Evolutionary conservation across 2,888 invertebrate genomes (phyloP), one percentile per base, ranked within the genome.

Genomic region (Suillia variegata): DNA sequence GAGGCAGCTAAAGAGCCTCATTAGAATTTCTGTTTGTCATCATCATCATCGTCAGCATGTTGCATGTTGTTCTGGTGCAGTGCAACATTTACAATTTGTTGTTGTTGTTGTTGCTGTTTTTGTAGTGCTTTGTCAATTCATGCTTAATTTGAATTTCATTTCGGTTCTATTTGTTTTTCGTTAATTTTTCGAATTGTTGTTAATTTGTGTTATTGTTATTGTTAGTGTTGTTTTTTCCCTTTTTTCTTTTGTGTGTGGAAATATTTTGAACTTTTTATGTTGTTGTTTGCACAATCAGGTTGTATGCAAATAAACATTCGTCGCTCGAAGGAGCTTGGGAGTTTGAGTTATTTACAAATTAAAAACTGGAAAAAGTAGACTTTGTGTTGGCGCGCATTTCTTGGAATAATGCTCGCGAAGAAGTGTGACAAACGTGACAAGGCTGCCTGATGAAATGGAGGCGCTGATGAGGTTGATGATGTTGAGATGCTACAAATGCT

Each of bases 91-190:
- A 31, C 31, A 38, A 38, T n/a, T 38, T 31, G 31, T 8, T 8
- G 31, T 12, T 31, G 31, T 31, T 8, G 12, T 31, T 31, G 31
- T 31, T 31, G 31, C 31, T 31, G 31, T 31, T 31, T 6, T 31
- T 31, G 31, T 31, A 8, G 31, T 31, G 6, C 31, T 59, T 56
- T 38, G 59, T 62, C 56, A 58, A 56, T 61, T 59, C 61, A 62
- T 63, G 59, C 53, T 62, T 61, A 62, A 65, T 65, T 62, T 58
- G 59, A 57, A 63, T 49, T 62, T 56, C 59, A 45, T 45, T 54
- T 42, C 34, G 53, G 49, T 56, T 51, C 53, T 42, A 54, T 60
- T 62, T 54, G 54, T 38, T 65, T 55, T 51, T 31, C 51, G 50
- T 62, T 56, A 42, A n/a, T 21, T 53, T 58, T 56, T 45, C 48